phyloP scores from a whole-genome alignment of 2,797 vertebrate genomes.

The Pipistrellus pipistrellus region DNA sequence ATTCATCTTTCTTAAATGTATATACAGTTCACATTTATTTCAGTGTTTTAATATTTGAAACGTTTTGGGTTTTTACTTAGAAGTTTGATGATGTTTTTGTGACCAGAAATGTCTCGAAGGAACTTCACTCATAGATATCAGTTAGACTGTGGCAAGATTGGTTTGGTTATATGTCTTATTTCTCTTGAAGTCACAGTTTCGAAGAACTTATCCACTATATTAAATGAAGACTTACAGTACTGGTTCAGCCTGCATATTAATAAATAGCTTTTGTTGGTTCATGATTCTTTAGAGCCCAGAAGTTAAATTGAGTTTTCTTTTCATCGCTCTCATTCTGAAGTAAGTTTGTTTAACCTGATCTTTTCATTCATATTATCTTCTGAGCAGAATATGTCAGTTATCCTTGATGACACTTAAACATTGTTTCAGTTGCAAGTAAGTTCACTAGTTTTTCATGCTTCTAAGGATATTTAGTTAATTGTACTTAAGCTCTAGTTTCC shows the following conservation, averaged over 20 bases:
- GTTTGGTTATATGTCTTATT: not conserved
- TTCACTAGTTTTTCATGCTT: conserved; percentile 22
- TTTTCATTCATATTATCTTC: conserved; percentile 25
- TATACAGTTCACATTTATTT: not conserved
- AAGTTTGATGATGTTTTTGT: not conserved
- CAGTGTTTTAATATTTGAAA: not conserved
- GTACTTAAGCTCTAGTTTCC: not conserved
- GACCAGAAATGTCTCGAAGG: not conserved
- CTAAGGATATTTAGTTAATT: conserved; percentile 46
- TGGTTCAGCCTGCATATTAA: not conserved
- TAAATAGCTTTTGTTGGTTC: not conserved
- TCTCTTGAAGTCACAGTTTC: not conserved
- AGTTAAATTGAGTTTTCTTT: conserved; percentile 16
- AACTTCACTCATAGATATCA: not conserved
- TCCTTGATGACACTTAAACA: not conserved
- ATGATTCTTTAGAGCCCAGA: not conserved
- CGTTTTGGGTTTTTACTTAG: not conserved
- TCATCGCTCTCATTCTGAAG: not conserved
- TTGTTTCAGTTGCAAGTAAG: conserved; percentile 21
- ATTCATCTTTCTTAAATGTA: not conserved
- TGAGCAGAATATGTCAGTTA: not conserved
- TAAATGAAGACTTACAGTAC: not conserved
- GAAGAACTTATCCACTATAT: not conserved
- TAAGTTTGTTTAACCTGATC: not conserved
- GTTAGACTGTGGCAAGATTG: not conserved